These are phyloP conservation scores for Periphyllus acericola DNA, from an alignment of 2,888 invertebrate species.

Conservation along the genomic window DNA sequence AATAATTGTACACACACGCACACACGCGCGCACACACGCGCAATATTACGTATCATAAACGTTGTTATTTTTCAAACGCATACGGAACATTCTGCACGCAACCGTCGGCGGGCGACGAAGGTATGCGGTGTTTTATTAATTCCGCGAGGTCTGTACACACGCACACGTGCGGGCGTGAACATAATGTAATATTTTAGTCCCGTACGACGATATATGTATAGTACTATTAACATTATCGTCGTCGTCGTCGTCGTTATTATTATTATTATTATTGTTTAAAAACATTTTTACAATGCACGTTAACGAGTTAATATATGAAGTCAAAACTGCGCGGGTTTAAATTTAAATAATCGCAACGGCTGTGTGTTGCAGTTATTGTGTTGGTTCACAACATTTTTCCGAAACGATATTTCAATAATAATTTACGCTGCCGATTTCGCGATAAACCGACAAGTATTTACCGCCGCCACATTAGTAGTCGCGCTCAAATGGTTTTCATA, in stretches of 20 bases:
- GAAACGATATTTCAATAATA: no score
- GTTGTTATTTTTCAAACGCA: neutral
- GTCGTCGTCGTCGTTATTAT: neutral
- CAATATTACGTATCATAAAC: neutral
- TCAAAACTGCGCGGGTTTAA: neutral
- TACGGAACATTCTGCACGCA: neutral
- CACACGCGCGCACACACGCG: neutral
- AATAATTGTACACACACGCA: no score
- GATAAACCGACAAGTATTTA: no score
- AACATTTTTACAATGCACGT: neutral
- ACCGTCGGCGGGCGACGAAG: neutral
- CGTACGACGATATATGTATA: no score
- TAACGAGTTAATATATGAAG: no score
- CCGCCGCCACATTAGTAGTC: no score
- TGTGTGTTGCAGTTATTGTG: no score
- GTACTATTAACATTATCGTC: no score
- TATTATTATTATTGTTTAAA: neutral
- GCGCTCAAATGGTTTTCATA: no score
- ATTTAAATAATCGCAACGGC: no score
- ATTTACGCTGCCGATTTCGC: no score
- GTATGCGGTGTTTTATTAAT: neutral
- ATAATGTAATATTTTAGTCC: neutral
- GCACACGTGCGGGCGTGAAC: neutral
- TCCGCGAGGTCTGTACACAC: neutral
- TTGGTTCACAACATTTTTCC: no score